A percentile compares a stretch with the other conserved stretches of the same genome.
These are phyloP conservation scores for Tapera naevia DNA, from an alignment of 2,797 vertebrate species.

Conservation along the genomic window DNA sequence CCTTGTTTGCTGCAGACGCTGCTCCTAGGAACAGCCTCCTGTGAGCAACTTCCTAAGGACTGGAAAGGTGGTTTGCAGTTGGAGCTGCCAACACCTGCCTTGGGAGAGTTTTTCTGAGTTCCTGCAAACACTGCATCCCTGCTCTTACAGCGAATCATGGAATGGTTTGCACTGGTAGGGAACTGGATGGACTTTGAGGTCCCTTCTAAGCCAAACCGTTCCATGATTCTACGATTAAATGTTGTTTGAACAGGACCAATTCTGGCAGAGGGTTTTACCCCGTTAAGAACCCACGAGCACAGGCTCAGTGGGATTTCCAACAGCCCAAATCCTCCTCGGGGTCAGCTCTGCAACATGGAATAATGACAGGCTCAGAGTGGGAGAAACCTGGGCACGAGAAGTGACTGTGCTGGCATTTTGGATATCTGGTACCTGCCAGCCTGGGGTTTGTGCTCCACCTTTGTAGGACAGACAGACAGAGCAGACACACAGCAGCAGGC, in stretches of 20 bases:
- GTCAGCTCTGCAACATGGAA: not conserved
- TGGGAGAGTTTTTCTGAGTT: no score
- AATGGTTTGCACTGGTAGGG: no score
- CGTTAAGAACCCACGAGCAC: fast-evolving
- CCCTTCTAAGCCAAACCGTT: no score
- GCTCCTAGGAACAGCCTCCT: no score
- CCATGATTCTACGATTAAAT: no score
- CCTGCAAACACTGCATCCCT: no score
- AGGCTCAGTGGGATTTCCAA: not conserved
- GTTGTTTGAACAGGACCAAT: not conserved
- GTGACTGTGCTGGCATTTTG: fast-evolving
- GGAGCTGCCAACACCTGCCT: no score
- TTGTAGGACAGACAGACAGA: not conserved
- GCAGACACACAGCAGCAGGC: not conserved
- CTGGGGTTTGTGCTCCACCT: not conserved
- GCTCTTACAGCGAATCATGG: no score
- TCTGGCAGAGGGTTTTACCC: not conserved
- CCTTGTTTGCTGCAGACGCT: no score
- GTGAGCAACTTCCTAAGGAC: no score
- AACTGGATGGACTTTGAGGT: no score
- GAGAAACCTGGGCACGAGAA: not conserved
- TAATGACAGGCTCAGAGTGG: fast-evolving
- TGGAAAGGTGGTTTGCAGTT: no score
- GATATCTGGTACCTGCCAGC: not conserved
- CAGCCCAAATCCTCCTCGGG: not conserved